Evolutionary conservation across 2,888 invertebrate species (phyloP), one percentile per base, ranked within the genome.

Genomic region (Drosophila mimetica): DNA sequence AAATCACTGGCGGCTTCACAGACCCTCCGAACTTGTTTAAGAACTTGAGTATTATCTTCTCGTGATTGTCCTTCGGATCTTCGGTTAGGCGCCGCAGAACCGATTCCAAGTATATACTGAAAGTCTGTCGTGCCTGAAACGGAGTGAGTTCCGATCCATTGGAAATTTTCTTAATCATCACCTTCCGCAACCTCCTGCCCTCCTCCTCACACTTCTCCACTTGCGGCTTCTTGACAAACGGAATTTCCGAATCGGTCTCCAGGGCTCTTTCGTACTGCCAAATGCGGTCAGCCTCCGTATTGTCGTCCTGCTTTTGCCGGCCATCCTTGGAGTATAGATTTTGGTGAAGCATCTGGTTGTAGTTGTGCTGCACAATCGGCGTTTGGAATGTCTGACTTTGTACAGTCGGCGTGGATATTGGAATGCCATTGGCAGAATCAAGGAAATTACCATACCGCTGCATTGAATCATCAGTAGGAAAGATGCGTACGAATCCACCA

Each of bases 401-500:
- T 22, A 93, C 90, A 2, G 93, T 93, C 34, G 93, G 93, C 4
- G 95, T 95, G 57, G 94, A 94, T 44, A 95, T 93, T 0, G 96
- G 96, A 79, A 96, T 94, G 53, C 96, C 96, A 22, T 95, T 94
- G 48, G 94, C 92, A 0, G 95, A 93, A 92, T 96, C 96, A 47
- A 96, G 92, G 89, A 96, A 96, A 86, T 94, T 94, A 13, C 95
- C 94, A 90, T 96, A 97, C 89, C 95, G 94, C 89, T 94, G 94
- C 97, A 97, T 97, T 18, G 96, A 96, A 91, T 97, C 97, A 71
- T 95, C 94, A 20, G 97, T 95, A 18, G 98, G 98, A 92, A 97
- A 98, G 82, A 98, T 97, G 48, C 97, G 92, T 9, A 98, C 96
- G 92, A 96, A 98, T 30, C 98, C 98, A 2, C 97, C 97, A 25